Evolutionary conservation across 1,140 invertebrate species (phyloP).

Genomic region (Orchestia grillus): DNA sequence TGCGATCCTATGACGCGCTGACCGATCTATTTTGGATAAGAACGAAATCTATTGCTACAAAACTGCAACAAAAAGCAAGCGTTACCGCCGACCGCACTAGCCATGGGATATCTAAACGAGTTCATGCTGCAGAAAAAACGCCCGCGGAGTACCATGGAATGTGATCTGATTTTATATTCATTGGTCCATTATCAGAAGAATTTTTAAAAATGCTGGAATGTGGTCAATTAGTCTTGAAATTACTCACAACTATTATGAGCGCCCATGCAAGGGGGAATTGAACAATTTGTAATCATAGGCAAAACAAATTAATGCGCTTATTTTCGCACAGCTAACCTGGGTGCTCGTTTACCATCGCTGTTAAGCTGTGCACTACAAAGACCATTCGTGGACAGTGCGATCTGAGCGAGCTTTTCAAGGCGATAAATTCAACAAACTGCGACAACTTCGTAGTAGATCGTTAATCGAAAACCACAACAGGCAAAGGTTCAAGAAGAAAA

Average conservation of each 20-base stretch:
- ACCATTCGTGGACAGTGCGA: neutral
- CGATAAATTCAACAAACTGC: neutral
- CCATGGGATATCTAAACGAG: conserved; percentile 52
- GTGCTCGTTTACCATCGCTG: neutral
- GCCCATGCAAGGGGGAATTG: neutral
- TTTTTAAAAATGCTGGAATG: conserved; percentile 42
- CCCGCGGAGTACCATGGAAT: conserved; percentile 28
- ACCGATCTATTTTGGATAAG: conserved; percentile 56
- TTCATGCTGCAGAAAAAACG: conserved; percentile 46
- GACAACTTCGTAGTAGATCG: neutral
- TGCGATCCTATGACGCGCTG: conserved; percentile 45
- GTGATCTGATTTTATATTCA: conserved; percentile 53
- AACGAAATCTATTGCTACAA: conserved; percentile 52
- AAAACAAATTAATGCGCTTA: neutral
- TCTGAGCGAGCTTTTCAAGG: neutral
- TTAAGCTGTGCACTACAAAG: neutral
- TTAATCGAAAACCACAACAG: neutral
- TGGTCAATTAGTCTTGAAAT: conserved; percentile 16
- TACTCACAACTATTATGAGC: neutral
- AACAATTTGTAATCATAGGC: neutral
- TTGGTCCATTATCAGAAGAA: conserved; percentile 44
- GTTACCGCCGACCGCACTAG: conserved; percentile 49
- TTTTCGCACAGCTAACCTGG: neutral
- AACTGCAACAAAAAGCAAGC: conserved; percentile 35
- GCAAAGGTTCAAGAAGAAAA: neutral